phyloP scores from a whole-genome alignment of 2,113 vertebrate genomes.

The Bubo bubo region DNA sequence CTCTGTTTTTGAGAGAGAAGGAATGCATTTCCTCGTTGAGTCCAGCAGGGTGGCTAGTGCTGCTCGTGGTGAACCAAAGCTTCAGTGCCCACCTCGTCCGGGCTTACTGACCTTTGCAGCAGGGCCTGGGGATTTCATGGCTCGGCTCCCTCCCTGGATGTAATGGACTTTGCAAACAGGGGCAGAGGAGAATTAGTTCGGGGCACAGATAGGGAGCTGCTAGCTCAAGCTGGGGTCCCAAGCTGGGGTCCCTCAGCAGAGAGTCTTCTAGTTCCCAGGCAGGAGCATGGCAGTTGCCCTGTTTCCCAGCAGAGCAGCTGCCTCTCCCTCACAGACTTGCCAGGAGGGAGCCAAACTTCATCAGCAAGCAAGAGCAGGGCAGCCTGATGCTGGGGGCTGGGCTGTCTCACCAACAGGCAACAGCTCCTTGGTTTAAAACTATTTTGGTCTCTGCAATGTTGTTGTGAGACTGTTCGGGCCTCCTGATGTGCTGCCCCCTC shows the following conservation, averaged over 20 bases:
- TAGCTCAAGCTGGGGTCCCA: background rate
- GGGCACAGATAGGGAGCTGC: background rate
- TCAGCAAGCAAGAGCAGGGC: fast-evolving
- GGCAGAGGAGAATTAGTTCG: background rate
- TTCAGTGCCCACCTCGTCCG: background rate
- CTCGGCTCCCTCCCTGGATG: fast-evolving
- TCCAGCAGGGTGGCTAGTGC: background rate
- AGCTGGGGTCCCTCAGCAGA: background rate
- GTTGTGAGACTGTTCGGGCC: background rate
- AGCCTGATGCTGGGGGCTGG: background rate
- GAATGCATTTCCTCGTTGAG: background rate
- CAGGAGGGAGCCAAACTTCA: background rate
- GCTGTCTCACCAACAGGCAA: background rate
- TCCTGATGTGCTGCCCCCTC: fast-evolving
- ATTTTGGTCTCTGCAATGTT: background rate
- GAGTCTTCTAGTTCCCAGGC: background rate
- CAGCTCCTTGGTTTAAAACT: background rate
- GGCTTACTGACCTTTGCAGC: background rate
- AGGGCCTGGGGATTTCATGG: background rate
- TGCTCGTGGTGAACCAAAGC: background rate
- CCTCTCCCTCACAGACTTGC: background rate
- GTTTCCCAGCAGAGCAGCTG: background rate
- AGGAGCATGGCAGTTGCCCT: background rate
- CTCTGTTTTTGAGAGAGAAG: background rate
- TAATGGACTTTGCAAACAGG: background rate